These are phyloP conservation scores for Pempheris klunzingeri DNA, from an alignment of 2,797 vertebrate genomes.

Conservation along the genomic window DNA sequence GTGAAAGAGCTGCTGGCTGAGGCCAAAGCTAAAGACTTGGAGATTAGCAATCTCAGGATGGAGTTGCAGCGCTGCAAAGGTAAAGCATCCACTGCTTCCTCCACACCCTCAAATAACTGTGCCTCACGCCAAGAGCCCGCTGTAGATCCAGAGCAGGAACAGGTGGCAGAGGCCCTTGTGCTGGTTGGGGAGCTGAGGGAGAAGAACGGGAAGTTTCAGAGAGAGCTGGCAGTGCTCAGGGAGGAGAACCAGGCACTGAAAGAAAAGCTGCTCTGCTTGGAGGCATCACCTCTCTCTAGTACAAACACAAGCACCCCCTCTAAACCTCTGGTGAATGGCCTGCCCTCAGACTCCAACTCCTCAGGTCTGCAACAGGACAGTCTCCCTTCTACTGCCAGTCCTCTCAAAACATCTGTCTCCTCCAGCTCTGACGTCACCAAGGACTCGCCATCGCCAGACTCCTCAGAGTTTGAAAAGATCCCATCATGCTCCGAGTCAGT, in stretches of 20 bases:
- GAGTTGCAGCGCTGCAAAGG: slow-evolving; percentile 91
- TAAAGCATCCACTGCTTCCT: slow-evolving; percentile 73
- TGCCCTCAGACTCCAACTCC: slow-evolving; percentile 70
- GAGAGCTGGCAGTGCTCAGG: slow-evolving; percentile 88
- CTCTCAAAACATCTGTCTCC: slow-evolving; percentile 87
- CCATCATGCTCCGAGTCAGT: slow-evolving; percentile 88
- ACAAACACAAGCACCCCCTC: slow-evolving; percentile 80
- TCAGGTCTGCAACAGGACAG: slow-evolving; percentile 56
- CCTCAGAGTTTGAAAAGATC: slow-evolving; percentile 94
- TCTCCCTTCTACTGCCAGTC: slow-evolving; percentile 58
- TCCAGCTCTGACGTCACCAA: slow-evolving; percentile 92
- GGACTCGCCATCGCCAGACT: slow-evolving; percentile 91
- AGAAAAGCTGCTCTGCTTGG: slow-evolving; percentile 90
- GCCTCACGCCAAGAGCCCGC: slow-evolving; percentile 68
- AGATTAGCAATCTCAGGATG: slow-evolving; percentile 93
- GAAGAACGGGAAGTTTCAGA: slow-evolving; percentile 92
- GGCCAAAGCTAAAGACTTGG: slow-evolving; percentile 94
- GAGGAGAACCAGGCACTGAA: slow-evolving; percentile 93
- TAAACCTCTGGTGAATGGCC: slow-evolving; percentile 75
- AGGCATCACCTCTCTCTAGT: slow-evolving; percentile 85
- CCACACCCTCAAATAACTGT: slow-evolving; percentile 57
- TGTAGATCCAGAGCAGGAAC: slow-evolving; percentile 76
- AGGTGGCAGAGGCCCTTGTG: slow-evolving; percentile 82
- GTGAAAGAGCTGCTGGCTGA: slow-evolving; percentile 95
- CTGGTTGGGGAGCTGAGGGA: slow-evolving; percentile 90